Evolutionary conservation across 2,797 vertebrate genomes (phyloP).

Genomic region (Acanthurus lineatus): DNA sequence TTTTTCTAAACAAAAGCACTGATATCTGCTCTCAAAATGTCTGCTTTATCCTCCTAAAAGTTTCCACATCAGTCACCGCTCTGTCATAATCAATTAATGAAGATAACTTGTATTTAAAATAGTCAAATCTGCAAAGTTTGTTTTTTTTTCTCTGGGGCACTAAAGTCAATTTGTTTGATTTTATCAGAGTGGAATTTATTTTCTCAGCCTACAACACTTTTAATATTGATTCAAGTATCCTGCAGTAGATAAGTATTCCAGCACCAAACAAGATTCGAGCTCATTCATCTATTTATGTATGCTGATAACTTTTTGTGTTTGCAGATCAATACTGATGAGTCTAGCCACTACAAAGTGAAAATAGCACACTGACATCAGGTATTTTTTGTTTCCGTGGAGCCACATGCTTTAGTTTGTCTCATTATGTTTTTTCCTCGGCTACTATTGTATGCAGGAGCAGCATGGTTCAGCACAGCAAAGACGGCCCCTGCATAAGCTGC

Average conservation of each 20-base stretch:
- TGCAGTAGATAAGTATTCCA: conserved; percentile 33
- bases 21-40: conserved; percentile 12
- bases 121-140: conserved; percentile 27
- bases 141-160: conserved; percentile 18
- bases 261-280: conserved; percentile 52
- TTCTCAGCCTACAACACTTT: conserved; percentile 48
- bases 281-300: conserved; percentile 51
- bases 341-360: conserved; percentile 45
- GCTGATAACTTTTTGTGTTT: conserved; percentile 61
- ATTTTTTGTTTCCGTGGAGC: conserved; percentile 35
- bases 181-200: conserved; percentile 59
- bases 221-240: conserved; percentile 57
- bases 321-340: conserved; percentile 58
- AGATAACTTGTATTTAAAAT: conserved; percentile 26
- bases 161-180: conserved; percentile 48
- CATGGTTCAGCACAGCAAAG: conserved; percentile 61
- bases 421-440: conserved; percentile 44
- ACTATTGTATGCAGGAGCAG: conserved; percentile 66
- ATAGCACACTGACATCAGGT: conserved; percentile 32
- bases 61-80: conserved; percentile 30
- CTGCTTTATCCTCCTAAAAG: conserved; percentile 7
- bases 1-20: not conserved
- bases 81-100: conserved; percentile 15
- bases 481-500: conserved; percentile 58
- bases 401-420: conserved; percentile 38